Percentiles rank a stretch among this genome's conserved stretches.
Conservation (phyloP, 1,140 invertebrate species). For the Zaprionus inermis region DNA sequence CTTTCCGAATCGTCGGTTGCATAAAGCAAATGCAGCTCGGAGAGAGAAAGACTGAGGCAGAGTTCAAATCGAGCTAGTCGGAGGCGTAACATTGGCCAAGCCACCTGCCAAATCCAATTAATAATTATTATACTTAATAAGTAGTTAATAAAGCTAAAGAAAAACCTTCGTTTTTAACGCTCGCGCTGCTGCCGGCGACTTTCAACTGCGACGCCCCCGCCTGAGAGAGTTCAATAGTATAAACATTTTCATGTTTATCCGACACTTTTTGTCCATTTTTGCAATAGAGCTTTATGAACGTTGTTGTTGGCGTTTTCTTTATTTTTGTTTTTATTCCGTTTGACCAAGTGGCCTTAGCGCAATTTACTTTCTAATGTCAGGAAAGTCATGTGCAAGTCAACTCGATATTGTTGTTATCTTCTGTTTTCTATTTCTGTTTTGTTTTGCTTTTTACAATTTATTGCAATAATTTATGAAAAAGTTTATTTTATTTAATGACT, state of each 20-base stretch:
- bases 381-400: conserved; percentile 80
- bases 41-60: neutral
- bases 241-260: conserved; percentile 50
- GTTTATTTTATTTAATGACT: conserved; percentile 47
- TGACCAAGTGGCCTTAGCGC: conserved; percentile 81
- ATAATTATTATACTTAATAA: conserved; percentile 49
- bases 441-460: conserved; percentile 15
- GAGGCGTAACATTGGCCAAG: conserved; percentile 5
- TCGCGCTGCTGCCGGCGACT: conserved; percentile 25
- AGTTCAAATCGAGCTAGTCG: neutral
- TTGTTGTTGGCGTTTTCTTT: conserved; percentile 34
- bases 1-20: neutral
- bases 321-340: conserved; percentile 32
- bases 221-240: conserved; percentile 42
- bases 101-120: conserved; percentile 38
- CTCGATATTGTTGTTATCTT: conserved; percentile 23
- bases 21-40: conserved; percentile 19
- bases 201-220: conserved; percentile 38
- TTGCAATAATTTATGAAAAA: conserved; percentile 22
- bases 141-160: conserved; percentile 23
- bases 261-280: conserved; percentile 42
- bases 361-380: conserved; percentile 82
- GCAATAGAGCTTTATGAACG: conserved; percentile 32
- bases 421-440: neutral
- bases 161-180: conserved; percentile 41